These are phyloP conservation scores for Aphelenchoides besseyi DNA, from an alignment of 1,140 invertebrate genomes.

Conservation along the genomic window DNA sequence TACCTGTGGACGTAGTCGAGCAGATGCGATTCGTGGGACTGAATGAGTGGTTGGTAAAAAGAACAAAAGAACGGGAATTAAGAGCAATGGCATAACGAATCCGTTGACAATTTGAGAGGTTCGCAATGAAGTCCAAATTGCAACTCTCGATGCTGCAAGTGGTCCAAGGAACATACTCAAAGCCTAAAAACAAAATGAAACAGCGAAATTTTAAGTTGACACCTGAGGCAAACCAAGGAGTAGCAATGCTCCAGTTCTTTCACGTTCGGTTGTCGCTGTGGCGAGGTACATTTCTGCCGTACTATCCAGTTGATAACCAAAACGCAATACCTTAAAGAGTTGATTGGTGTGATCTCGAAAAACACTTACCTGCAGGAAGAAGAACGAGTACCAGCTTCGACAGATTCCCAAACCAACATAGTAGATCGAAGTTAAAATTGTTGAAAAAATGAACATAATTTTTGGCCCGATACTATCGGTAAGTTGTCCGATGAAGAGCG, in stretches of 20 bases:
- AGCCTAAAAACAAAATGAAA: neutral
- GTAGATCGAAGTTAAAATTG: slow-evolving; percentile 57
- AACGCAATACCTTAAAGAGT: slow-evolving; percentile 44
- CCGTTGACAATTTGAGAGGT: slow-evolving; percentile 56
- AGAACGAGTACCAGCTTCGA: slow-evolving; percentile 55
- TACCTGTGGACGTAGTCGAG: slow-evolving; percentile 56
- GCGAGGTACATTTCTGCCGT: slow-evolving; percentile 62
- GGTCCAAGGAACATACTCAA: slow-evolving; percentile 27
- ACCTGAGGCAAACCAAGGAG: slow-evolving; percentile 58
- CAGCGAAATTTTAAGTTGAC: neutral
- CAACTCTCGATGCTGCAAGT: slow-evolving; percentile 51
- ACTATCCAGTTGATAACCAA: slow-evolving; percentile 60
- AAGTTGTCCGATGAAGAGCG: slow-evolving; percentile 56
- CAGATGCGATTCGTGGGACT: slow-evolving; percentile 55
- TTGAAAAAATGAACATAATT: slow-evolving; percentile 58
- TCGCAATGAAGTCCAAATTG: slow-evolving; percentile 55
- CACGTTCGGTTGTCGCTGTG: slow-evolving; percentile 60
- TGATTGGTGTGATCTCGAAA: slow-evolving; percentile 14
- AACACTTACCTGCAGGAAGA: slow-evolving; percentile 54
- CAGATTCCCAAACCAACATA: slow-evolving; percentile 56
- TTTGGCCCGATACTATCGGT: slow-evolving; percentile 60
- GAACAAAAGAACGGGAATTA: slow-evolving; percentile 58
- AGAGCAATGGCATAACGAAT: slow-evolving; percentile 36
- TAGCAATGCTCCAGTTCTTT: slow-evolving; percentile 58
- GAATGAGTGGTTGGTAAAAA: slow-evolving; percentile 61